Base-by-base conservation (phyloP, 2,797 vertebrate genomes). In the Chelonia mydas region DNA sequence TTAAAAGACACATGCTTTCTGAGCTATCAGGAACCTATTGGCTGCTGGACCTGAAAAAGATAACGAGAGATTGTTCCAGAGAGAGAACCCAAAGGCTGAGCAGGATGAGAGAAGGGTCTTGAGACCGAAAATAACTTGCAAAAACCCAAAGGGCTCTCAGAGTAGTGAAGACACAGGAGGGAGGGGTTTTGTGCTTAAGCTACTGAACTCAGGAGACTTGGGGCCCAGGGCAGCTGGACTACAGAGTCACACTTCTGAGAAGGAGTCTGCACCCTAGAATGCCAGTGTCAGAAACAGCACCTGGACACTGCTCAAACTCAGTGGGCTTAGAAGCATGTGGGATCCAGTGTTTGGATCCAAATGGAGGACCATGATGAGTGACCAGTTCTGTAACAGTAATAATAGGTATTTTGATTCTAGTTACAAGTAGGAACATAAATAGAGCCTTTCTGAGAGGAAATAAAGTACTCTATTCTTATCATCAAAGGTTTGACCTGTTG, bases 341-440 rank as follows among this genome's bases (percentile, higher is more conserved):
- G n/a, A 68, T 23, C n/a, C n/a, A 28, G 1, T 47, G 11, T 59
- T 68, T 77, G 16, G 45, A 23, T 65, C 45, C 45, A 90, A 59
- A 65, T 11, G 19, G 13, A 51, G 51, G n/a, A 68, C 0, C 0
- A 2, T 45, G 86, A 59, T 31, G 57, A 59, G 11, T 59, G 57
- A 61, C 12, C n/a, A 72, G 33, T 68, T 16, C 49, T 28, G 16
- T 74, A 17, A 80, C 17, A 6, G 5, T 92, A 31, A 7, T 84
- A 72, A 33, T 15, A 16, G 17, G 25, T 33, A 11, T 7, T 41
- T 25, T 76, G 13, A 59, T 88, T 82, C 81, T 0, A 1, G 6
- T 78, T 84, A 13, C 76, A 68, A n/a, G 68, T 5, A 84, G 65
- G 27, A 77, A 84, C 13, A 57, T 3, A 87, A 50, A 80, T 11